phyloP scores from a whole-genome alignment of 1,140 invertebrate genomes.

The Bombus cullumanus region DNA sequence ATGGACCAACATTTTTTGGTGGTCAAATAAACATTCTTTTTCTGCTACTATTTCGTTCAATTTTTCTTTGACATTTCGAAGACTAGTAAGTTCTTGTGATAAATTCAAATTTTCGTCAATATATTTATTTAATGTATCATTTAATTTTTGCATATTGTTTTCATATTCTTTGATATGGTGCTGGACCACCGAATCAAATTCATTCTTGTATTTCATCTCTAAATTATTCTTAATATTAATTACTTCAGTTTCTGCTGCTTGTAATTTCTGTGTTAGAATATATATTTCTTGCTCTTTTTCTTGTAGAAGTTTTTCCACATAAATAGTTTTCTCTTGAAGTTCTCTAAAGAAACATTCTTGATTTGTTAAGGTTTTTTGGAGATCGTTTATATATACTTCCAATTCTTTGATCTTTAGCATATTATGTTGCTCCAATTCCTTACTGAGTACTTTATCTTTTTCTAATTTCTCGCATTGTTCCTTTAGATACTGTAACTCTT shows the following conservation, averaged over 20 bases:
- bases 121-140: constrained; percentile 46
- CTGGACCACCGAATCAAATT: constrained; percentile 31
- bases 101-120: constrained; percentile 68
- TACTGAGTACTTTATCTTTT: not conserved
- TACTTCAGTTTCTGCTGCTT: not conserved
- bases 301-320: not conserved
- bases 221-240: constrained; percentile 36
- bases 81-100: constrained; percentile 61
- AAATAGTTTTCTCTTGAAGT: not conserved
- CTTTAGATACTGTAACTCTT: constrained; percentile 35
- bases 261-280: constrained; percentile 11
- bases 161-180: constrained; percentile 50
- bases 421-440: not conserved
- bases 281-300: constrained; percentile 24
- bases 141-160: constrained; percentile 53
- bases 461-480: constrained; percentile 56
- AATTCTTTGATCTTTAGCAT: constrained; percentile 15
- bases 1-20: constrained; percentile 27
- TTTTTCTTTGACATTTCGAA: constrained; percentile 50
- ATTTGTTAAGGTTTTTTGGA: not conserved
- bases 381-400: not conserved
- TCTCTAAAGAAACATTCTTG: not conserved
- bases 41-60: constrained; percentile 24
- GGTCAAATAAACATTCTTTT: constrained; percentile 26
- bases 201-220: constrained; percentile 8